A percentile compares a stretch with the other conserved stretches of the same genome.
These are phyloP conservation scores for Smittia aterrima DNA, from an alignment of 2,888 invertebrate species.

Conservation along the genomic window DNA sequence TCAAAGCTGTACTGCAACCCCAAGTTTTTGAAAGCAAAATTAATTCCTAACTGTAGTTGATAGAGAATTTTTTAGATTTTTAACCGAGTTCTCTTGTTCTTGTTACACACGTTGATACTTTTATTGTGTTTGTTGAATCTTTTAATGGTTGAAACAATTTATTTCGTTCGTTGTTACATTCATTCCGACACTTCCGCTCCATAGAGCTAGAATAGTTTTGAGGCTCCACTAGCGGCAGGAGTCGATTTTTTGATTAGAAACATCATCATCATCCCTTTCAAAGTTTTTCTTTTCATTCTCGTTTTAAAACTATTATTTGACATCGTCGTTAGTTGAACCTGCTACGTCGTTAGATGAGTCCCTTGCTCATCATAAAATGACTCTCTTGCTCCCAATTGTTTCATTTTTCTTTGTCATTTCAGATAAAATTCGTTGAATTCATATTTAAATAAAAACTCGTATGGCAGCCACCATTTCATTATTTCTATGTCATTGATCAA, in stretches of 20 bases:
- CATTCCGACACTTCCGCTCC: background rate
- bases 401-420: no score
- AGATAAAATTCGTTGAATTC: no score
- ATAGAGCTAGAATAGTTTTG: background rate
- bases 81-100: background rate
- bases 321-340: no score
- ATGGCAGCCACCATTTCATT: no score
- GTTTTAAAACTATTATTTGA: no score
- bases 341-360: no score
- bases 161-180: constrained; percentile 7
- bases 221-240: background rate
- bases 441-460: no score
- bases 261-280: background rate
- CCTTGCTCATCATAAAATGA: no score
- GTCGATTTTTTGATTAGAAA: background rate
- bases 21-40: background rate
- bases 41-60: background rate
- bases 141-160: background rate
- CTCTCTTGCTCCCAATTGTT: no score
- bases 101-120: background rate
- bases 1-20: background rate
- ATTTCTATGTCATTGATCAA: no score
- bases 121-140: constrained; percentile 1
- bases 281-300: no score
- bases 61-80: background rate